Evolutionary conservation across 2,113 vertebrate species (phyloP), one percentile per base, ranked within the genome.

Genomic region (Dasyurus viverrinus): DNA sequence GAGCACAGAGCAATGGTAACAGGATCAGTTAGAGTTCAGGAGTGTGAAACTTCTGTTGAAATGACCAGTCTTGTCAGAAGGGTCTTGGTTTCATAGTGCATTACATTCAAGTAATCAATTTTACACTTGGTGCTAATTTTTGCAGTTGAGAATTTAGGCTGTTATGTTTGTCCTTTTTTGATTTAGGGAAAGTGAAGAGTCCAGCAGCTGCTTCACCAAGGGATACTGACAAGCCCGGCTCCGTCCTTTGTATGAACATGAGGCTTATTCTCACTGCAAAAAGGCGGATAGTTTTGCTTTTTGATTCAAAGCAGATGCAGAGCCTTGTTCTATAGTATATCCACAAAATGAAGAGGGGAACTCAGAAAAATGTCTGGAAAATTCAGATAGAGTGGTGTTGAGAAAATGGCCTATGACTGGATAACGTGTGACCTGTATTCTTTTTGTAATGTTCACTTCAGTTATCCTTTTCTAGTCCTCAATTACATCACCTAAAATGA

Each of bases 1-100:
- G 89, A 94, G 92, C 95, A 93, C 94, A 97, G 92, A 95, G 93
- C 93, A 98, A 96, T 14, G 30, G 95, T 93, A 98, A 97, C 0
- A 22, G 92, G 91, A 96, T 94, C 94, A 94, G 30, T 54, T 0
- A 0, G 95, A 96, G 90, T 97, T 95, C 96, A 98, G 91, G 95
- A 96, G 97, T 95, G 92, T 97, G 97, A 97, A 95, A 97, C 55
- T 96, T 54, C 57, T 95, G 84, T 94, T 93, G 89, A 94, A 96
- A 92, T 95, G 76, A 68, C 53, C 94, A 57, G 93, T 2, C 84
- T 95, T 55, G 54, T 93, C 90, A 95, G 94, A 94, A 96, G 54
- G 27, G n/a, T 57, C 89, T 97, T 46, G 68, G 30, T 91, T 47
- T 96, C 90, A 93, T 46, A 94, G 57, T 93, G 52, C 84, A 91